These are phyloP conservation scores for Phacellophora camtschatica DNA, from an alignment of 30 jellyfish, hydroid and myxozoan genomes.

Conservation along the genomic window DNA sequence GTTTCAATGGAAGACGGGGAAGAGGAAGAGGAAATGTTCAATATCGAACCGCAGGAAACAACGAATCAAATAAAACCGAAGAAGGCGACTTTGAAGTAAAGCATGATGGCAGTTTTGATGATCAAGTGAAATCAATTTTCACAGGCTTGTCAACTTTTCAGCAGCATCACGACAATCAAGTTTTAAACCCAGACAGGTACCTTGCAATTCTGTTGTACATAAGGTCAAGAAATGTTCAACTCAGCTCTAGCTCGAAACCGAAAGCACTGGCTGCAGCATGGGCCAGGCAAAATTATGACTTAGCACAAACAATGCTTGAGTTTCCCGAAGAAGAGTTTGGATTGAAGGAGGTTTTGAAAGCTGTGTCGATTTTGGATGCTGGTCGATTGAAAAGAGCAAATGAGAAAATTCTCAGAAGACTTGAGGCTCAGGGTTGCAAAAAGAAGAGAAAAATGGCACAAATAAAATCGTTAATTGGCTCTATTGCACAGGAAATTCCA, in stretches of 20 bases:
- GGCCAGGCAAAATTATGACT: conserved; percentile 49
- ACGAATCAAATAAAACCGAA: neutral
- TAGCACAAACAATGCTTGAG: conserved; percentile 49
- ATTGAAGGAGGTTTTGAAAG: conserved; percentile 61
- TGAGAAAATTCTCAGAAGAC: conserved; percentile 7
- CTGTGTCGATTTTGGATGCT: conserved; percentile 47
- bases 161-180: conserved; percentile 54
- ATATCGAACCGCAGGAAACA: neutral
- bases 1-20: neutral
- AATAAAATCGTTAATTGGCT: conserved; percentile 42
- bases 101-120: neutral
- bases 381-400: conserved; percentile 34
- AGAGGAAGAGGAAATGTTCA: neutral
- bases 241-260: conserved; percentile 26
- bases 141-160: conserved; percentile 15
- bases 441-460: conserved; percentile 37
- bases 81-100: neutral
- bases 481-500: conserved; percentile 16
- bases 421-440: conserved; percentile 65
- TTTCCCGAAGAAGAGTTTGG: conserved; percentile 48
- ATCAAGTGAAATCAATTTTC: neutral
- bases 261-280: conserved; percentile 72
- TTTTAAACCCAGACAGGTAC: conserved; percentile 13
- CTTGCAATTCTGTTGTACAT: conserved; percentile 34
- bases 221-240: neutral